Percentiles rank a stretch among this genome's conserved stretches.
Evolutionary conservation across 1,140 invertebrate species (phyloP).

Genomic region (Gonatopus flavifemur): DNA sequence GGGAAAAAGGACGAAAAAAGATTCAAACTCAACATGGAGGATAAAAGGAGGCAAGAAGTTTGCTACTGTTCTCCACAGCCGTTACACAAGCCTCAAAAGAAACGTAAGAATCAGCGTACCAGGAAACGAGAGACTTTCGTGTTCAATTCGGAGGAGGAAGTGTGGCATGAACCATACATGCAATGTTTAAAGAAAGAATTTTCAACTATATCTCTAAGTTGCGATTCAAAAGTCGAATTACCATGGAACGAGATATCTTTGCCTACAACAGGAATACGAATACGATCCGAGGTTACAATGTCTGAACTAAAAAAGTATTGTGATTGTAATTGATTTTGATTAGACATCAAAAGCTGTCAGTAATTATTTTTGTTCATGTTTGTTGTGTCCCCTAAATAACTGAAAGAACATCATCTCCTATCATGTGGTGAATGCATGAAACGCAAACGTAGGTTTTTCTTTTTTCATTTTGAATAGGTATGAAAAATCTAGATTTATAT

Average conservation of each 20-base stretch:
- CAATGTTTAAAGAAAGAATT: slow-evolving; percentile 24
- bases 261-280: slow-evolving; percentile 22
- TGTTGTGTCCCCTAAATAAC: too few relatives aligned
- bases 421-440: too few relatives aligned
- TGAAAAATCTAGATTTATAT: too few relatives aligned
- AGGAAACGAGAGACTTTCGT: slow-evolving; percentile 32
- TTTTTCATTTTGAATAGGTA: too few relatives aligned
- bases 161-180: slow-evolving; percentile 41
- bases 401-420: too few relatives aligned
- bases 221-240: slow-evolving; percentile 41
- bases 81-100: slow-evolving; percentile 6
- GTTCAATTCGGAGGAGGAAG: slow-evolving; percentile 34
- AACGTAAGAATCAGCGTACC: slow-evolving; percentile 11
- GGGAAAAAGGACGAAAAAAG: neutral
- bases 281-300: slow-evolving; percentile 18
- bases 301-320: neutral
- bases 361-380: too few relatives aligned
- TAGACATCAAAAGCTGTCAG: too few relatives aligned
- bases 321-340: neutral
- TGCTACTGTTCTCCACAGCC: slow-evolving; percentile 12
- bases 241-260: slow-evolving; percentile 44
- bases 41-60: neutral
- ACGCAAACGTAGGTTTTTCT: too few relatives aligned
- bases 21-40: neutral
- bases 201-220: slow-evolving; percentile 30